Conservation (phyloP, 2,113 vertebrate species). For the Otus sunia region DNA sequence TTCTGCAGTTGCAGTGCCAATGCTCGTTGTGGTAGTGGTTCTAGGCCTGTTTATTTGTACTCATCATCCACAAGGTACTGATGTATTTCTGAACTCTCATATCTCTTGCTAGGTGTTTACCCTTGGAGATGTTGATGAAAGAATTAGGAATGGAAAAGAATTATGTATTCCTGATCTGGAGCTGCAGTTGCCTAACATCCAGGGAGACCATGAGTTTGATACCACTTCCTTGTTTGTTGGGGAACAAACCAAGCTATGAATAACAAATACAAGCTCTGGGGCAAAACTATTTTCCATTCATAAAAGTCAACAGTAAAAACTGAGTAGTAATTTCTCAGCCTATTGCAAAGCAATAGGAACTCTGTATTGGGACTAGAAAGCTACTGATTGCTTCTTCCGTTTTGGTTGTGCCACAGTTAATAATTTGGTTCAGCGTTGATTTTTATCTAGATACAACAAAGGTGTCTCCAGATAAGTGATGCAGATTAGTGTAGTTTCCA, state of each 20-base stretch:
- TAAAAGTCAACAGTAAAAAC: neutral
- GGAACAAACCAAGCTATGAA: neutral
- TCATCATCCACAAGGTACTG: neutral
- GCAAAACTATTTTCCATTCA: neutral
- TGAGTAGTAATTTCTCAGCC: neutral
- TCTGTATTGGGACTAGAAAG: neutral
- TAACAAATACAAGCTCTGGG: slow-evolving; percentile 19
- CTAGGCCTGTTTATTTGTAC: neutral
- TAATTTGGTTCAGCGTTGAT: neutral
- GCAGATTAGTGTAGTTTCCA: neutral
- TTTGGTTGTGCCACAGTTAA: neutral
- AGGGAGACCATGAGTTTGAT: neutral
- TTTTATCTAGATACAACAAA: neutral
- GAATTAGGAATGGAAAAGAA: neutral
- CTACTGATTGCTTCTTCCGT: neutral
- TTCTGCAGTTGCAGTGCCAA: neutral
- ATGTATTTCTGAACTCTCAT: neutral
- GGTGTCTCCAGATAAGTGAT: neutral
- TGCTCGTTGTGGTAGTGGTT: neutral
- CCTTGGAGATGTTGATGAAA: neutral
- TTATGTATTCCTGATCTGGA: neutral
- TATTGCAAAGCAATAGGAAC: neutral
- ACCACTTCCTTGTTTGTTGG: neutral
- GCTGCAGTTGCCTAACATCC: neutral
- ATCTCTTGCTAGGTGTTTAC: neutral